phyloP scores from a whole-genome alignment of 2,888 invertebrate genomes.

The Drosophila lacicola region DNA sequence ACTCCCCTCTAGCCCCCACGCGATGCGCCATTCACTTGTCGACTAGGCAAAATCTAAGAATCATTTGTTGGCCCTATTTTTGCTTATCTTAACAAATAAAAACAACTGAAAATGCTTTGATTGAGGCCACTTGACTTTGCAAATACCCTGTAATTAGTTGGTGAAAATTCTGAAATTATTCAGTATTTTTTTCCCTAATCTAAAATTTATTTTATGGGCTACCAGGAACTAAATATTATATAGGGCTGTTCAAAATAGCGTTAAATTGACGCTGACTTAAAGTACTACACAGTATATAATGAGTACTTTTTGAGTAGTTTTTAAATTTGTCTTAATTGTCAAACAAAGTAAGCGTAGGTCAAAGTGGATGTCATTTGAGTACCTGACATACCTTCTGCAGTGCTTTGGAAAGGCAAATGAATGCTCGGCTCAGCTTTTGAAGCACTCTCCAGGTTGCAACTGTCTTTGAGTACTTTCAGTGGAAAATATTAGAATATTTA shows the following conservation, averaged over 20 bases:
- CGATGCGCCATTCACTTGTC: not conserved
- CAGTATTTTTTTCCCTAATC: too few species aligned
- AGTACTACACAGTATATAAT: not conserved
- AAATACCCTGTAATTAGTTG: not conserved
- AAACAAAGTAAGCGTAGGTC: not conserved
- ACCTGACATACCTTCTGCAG: not conserved
- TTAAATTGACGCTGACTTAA: too few species aligned
- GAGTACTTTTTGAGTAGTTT: not conserved
- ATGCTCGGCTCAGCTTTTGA: not conserved
- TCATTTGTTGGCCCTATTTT: slow-evolving; percentile 18
- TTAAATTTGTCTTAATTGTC: not conserved
- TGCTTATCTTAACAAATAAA: slow-evolving; percentile 1
- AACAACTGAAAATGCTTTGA: not conserved
- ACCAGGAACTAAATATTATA: too few species aligned
- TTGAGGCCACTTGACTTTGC: not conserved
- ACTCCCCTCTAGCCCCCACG: not conserved
- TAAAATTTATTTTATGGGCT: too few species aligned
- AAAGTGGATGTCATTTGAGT: not conserved
- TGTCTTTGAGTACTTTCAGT: not conserved
- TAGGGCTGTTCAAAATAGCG: too few species aligned
- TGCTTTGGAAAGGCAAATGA: not conserved
- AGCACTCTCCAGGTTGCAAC: not conserved
- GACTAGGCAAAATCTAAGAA: slow-evolving; percentile 14
- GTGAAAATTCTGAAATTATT: too few species aligned
- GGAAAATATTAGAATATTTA: not conserved